These are phyloP conservation scores for Dusona sp. DNA, from an alignment of 2,888 invertebrate species.

Conservation along the genomic window DNA sequence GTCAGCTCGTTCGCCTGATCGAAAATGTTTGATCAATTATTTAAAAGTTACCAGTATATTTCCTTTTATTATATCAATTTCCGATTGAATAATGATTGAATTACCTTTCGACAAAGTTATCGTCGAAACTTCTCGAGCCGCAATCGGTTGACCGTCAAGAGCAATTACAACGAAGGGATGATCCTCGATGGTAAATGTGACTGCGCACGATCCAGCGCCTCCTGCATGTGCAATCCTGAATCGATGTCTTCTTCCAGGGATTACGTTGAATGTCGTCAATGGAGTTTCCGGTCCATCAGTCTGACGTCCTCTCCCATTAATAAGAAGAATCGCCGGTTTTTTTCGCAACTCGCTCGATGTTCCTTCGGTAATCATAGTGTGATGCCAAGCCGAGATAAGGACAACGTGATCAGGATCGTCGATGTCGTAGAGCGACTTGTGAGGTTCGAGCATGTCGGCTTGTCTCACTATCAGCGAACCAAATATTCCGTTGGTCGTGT, in stretches of 20 bases:
- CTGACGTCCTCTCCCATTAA: constrained; percentile 88
- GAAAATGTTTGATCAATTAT: not conserved
- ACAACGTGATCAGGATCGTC: constrained; percentile 90
- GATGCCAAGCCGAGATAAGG: constrained; percentile 90
- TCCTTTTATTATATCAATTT: not conserved
- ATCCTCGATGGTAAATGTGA: constrained; percentile 88
- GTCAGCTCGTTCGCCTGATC: constrained; percentile 90
- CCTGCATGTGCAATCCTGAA: constrained; percentile 89
- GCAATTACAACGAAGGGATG: constrained; percentile 89
- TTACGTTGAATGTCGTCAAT: constrained; percentile 85
- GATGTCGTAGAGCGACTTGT: constrained; percentile 88
- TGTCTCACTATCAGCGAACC: constrained; percentile 90
- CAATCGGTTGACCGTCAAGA: constrained; percentile 89
- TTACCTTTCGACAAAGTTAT: constrained; percentile 88
- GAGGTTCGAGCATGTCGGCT: constrained; percentile 87
- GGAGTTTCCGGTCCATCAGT: constrained; percentile 83
- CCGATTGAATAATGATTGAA: not conserved
- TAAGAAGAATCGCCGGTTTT: constrained; percentile 87
- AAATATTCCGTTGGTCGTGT: constrained; percentile 89
- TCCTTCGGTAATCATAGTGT: constrained; percentile 83
- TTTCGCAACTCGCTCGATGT: constrained; percentile 84
- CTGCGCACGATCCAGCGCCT: constrained; percentile 89
- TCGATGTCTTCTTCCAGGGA: constrained; percentile 87
- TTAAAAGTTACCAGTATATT: not conserved
- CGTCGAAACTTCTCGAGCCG: constrained; percentile 86